These are phyloP conservation scores for Lithobates sylvaticus DNA, from an alignment of 2,797 vertebrate genomes.

Conservation along the genomic window DNA sequence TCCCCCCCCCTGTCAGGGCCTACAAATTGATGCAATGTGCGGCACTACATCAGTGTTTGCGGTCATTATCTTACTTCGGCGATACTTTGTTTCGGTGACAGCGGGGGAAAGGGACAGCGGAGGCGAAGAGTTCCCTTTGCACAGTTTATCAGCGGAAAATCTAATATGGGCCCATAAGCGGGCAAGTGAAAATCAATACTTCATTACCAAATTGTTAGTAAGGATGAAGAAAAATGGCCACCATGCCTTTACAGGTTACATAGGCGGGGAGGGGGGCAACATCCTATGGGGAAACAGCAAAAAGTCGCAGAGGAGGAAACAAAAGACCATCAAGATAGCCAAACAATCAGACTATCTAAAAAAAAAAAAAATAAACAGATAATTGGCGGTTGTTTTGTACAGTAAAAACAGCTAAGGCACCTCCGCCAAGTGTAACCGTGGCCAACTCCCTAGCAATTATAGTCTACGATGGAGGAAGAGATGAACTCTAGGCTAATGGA, in stretches of 20 bases:
- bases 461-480: too few species aligned
- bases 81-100: slow-evolving; percentile 97
- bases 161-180: slow-evolving; percentile 98
- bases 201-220: slow-evolving; percentile 99
- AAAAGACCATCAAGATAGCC: too few species aligned
- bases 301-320: not conserved
- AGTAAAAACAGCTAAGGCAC: not conserved
- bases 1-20: slow-evolving; percentile 88
- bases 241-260: slow-evolving; percentile 89
- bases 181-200: slow-evolving; percentile 99
- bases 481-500: too few species aligned
- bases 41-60: slow-evolving; percentile 86
- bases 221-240: slow-evolving; percentile 94
- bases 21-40: slow-evolving; percentile 97
- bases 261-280: slow-evolving; percentile 84
- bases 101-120: slow-evolving; percentile 81
- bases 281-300: slow-evolving; percentile 61
- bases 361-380: not conserved
- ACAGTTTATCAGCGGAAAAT: slow-evolving; percentile 99
- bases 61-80: slow-evolving; percentile 94
- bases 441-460: too few species aligned
- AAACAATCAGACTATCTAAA: too few species aligned
- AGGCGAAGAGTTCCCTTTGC: slow-evolving; percentile 83
- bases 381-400: not conserved
- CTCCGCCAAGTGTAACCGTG: too few species aligned